Evolutionary conservation across 1,140 invertebrate species (phyloP).

Genomic region (Caenorhabditis briggsae): DNA sequence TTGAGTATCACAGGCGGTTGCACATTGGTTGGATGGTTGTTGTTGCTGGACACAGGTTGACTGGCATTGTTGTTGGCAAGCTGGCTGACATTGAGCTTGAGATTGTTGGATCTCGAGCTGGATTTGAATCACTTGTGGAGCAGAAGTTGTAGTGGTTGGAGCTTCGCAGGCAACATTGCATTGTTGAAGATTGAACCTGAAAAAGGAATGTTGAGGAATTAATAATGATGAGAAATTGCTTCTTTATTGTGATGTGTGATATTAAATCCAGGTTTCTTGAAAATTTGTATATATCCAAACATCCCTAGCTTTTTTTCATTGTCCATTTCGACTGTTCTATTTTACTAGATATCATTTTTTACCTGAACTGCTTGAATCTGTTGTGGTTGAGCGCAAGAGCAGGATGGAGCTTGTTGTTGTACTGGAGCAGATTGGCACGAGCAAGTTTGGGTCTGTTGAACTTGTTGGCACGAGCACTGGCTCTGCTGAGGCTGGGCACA

Average conservation of each 20-base stretch:
- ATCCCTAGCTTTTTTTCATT: too few species aligned
- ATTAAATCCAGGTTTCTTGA: too few species aligned
- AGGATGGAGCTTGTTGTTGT: conserved; percentile 47
- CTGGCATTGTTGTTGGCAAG: not conserved
- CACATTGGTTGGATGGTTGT: conserved; percentile 6
- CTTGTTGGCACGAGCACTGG: conserved; percentile 57
- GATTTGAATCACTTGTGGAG: conserved; percentile 20
- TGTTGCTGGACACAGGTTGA: conserved; percentile 9
- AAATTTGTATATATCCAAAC: too few species aligned
- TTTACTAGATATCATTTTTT: not conserved
- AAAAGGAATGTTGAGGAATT: not conserved
- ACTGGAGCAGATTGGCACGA: conserved; percentile 51
- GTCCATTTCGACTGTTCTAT: too few species aligned
- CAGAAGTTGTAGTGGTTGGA: conserved; percentile 2
- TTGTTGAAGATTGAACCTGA: conserved; percentile 51
- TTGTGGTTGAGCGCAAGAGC: conserved; percentile 60
- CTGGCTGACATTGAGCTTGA: conserved; percentile 30
- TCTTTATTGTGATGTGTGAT: too few species aligned
- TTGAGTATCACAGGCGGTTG: conserved; percentile 14
- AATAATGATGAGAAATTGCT: not conserved
- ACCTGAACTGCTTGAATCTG: conserved; percentile 60
- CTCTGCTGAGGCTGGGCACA: conserved; percentile 58
- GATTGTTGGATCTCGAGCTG: not conserved
- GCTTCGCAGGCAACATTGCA: conserved; percentile 45
- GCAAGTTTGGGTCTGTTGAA: conserved; percentile 44